Percentiles rank a stretch among this genome's conserved stretches.
Conservation (phyloP, 1,140 invertebrate genomes). For the Phortica variegata region DNA sequence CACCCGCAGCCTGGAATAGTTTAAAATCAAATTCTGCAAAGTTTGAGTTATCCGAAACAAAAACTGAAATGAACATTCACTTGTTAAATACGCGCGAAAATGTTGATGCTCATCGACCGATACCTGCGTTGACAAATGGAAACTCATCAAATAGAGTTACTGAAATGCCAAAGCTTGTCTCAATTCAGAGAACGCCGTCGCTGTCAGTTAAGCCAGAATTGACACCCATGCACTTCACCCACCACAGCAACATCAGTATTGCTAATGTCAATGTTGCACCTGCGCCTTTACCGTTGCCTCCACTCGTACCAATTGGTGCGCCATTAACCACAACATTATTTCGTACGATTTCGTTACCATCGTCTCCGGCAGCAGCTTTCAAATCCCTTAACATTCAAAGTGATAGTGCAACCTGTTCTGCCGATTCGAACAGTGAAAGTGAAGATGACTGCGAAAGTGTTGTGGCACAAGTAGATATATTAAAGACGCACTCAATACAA, state of each 20-base stretch:
- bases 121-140: too few species aligned
- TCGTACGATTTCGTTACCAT: slow-evolving; percentile 14
- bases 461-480: slow-evolving; percentile 43
- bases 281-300: slow-evolving; percentile 24
- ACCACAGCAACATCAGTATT: too few species aligned
- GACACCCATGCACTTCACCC: too few species aligned
- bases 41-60: too few species aligned
- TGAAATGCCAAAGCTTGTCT: slow-evolving; percentile 40
- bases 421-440: slow-evolving; percentile 28
- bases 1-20: too few species aligned
- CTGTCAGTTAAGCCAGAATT: too few species aligned
- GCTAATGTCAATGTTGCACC: not conserved
- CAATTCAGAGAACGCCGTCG: too few species aligned
- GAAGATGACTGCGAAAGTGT: slow-evolving; percentile 24
- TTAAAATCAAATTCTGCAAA: too few species aligned
- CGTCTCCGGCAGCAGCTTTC: slow-evolving; percentile 19
- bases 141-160: slow-evolving; percentile 4
- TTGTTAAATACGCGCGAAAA: too few species aligned
- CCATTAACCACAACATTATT: slow-evolving; percentile 39
- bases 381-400: slow-evolving; percentile 30
- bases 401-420: slow-evolving; percentile 24
- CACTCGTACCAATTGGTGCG: slow-evolving; percentile 38
- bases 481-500: slow-evolving; percentile 12
- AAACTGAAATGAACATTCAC: too few species aligned
- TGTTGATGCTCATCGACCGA: too few species aligned